A percentile compares a stretch with the other conserved stretches of the same genome.
Conservation (phyloP, 2,797 vertebrate species). For the Onychomys leucogaster region DNA sequence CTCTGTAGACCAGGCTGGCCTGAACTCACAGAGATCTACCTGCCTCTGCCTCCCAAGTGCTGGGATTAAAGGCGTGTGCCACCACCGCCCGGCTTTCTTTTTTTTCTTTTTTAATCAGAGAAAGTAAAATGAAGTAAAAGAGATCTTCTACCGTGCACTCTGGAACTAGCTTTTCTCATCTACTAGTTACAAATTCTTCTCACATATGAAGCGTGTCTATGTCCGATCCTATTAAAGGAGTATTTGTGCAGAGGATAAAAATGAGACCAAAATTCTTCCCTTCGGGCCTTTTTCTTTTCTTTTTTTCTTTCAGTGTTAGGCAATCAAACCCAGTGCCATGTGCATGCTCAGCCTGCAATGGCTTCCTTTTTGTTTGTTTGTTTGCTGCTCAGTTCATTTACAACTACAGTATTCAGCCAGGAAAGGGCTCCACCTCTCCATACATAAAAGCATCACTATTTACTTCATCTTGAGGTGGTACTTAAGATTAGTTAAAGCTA, state of each 20-base stretch:
- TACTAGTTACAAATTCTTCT: constrained; percentile 9
- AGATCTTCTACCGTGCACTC: background rate
- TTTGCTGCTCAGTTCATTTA: constrained; percentile 26
- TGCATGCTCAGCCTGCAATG: background rate
- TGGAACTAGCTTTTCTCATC: background rate
- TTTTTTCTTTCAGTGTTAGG: background rate
- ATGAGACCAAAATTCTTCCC: background rate
- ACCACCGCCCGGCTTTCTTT: too few species aligned
- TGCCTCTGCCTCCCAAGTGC: background rate
- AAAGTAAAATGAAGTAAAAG: constrained; percentile 8
- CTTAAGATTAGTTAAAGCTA: background rate
- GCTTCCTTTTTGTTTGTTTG: background rate
- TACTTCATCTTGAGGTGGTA: background rate
- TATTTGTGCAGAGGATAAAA: background rate
- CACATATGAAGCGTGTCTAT: background rate
- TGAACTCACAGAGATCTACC: too few species aligned
- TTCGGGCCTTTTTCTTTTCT: background rate
- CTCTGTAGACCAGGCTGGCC: too few species aligned
- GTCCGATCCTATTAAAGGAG: background rate
- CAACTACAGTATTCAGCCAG: background rate
- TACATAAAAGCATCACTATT: background rate
- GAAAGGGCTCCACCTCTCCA: background rate
- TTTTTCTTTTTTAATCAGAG: background rate
- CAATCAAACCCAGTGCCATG: background rate
- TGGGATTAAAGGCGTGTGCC: background rate